These are phyloP conservation scores for Mobula birostris DNA, from an alignment of 2,113 vertebrate species.

Conservation along the genomic window DNA sequence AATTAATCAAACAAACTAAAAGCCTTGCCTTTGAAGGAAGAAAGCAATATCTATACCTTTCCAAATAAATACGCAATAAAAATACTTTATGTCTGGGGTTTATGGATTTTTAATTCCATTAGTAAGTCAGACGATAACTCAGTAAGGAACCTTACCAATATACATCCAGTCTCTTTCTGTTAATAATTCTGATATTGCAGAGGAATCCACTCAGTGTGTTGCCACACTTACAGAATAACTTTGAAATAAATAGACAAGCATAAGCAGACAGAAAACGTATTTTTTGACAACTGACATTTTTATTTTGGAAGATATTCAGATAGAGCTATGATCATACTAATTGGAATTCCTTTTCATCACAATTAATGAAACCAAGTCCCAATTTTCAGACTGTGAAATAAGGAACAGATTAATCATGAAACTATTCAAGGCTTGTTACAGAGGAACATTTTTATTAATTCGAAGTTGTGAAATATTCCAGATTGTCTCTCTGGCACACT, in stretches of 20 bases:
- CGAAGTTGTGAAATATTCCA: too few relatives aligned
- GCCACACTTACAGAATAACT: neutral
- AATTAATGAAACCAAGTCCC: too few relatives aligned
- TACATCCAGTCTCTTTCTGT: neutral
- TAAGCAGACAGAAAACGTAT: neutral
- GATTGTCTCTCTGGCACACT: too few relatives aligned
- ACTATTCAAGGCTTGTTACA: too few relatives aligned
- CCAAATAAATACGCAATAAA: neutral
- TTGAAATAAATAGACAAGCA: too few relatives aligned
- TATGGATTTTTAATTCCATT: constrained; percentile 2
- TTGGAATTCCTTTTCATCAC: too few relatives aligned
- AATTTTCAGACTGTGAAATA: too few relatives aligned
- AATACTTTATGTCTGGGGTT: neutral
- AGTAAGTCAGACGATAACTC: neutral
- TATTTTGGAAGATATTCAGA: neutral
- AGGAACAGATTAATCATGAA: too few relatives aligned
- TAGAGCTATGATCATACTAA: too few relatives aligned
- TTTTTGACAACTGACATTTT: neutral
- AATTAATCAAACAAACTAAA: constrained; percentile 30
- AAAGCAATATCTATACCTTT: neutral
- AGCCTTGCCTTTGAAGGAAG: neutral
- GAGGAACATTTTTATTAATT: too few relatives aligned
- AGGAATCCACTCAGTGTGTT: neutral
- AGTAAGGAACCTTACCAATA: neutral
- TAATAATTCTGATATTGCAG: neutral